phyloP scores from a whole-genome alignment of 2,797 vertebrate species.

The Phoeniculus purpureus region DNA sequence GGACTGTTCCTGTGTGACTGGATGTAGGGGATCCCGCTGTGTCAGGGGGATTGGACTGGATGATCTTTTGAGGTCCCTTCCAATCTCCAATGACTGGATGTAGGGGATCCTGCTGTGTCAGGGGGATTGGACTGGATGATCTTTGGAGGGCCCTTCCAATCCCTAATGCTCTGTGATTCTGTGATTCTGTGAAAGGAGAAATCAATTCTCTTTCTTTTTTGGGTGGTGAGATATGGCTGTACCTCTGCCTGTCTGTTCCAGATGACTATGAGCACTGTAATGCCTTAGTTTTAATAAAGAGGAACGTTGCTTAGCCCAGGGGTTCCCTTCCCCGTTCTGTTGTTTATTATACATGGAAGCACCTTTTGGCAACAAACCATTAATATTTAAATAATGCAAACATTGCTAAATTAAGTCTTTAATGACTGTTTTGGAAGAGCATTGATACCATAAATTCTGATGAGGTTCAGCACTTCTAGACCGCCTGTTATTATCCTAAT shows the following conservation, averaged over 20 bases:
- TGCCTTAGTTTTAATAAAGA: background rate
- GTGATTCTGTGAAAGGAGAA: background rate
- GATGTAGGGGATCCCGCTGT: too few species aligned
- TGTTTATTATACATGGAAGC: background rate
- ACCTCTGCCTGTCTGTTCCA: accelerated
- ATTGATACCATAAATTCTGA: slow-evolving; percentile 37
- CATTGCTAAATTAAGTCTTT: background rate
- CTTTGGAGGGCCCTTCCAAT: too few species aligned
- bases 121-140: too few species aligned
- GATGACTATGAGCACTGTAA: too few species aligned
- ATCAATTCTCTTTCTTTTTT: background rate
- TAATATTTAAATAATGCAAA: background rate
- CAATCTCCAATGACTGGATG: too few species aligned
- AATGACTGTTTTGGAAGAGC: slow-evolving; percentile 18
- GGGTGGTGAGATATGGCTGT: accelerated
- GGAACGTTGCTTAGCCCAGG: background rate
- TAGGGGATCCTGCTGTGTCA: too few species aligned
- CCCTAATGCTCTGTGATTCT: too few species aligned
- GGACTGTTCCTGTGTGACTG: too few species aligned
- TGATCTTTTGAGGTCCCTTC: too few species aligned
- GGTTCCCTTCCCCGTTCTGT: background rate
- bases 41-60: too few species aligned
- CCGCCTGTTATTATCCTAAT: slow-evolving; percentile 60
- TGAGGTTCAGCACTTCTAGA: slow-evolving; percentile 2
- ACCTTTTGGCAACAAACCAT: background rate